These are phyloP conservation scores for Onychostoma macrolepis DNA, from an alignment of 2,113 vertebrate species.

Conservation along the genomic window DNA sequence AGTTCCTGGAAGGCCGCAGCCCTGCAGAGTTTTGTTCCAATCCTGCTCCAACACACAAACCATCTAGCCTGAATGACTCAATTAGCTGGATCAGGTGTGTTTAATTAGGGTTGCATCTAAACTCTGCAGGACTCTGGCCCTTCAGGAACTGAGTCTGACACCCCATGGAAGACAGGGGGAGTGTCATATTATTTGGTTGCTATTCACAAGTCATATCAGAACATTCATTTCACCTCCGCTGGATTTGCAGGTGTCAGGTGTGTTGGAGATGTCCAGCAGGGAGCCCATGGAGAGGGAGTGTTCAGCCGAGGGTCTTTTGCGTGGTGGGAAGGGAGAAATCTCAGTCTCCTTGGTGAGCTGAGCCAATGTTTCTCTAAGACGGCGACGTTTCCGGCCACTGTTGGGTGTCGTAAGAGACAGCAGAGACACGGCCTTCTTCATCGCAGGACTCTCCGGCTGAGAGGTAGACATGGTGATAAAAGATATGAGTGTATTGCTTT, in stretches of 20 bases:
- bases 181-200: background rate
- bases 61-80: too few species aligned
- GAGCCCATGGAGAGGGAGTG: constrained; percentile 92
- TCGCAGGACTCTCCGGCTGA: constrained; percentile 87
- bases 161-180: background rate
- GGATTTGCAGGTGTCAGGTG: constrained; percentile 84
- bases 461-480: background rate
- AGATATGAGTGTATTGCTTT: background rate
- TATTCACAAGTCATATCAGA: background rate
- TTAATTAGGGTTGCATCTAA: too few species aligned
- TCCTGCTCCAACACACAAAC: too few species aligned
- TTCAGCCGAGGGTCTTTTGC: constrained; percentile 92
- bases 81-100: too few species aligned
- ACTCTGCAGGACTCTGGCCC: too few species aligned
- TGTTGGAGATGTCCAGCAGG: constrained; percentile 95
- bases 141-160: too few species aligned
- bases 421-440: constrained; percentile 93
- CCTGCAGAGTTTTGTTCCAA: too few species aligned
- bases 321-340: constrained; percentile 90
- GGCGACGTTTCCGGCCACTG: constrained; percentile 91
- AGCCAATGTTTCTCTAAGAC: constrained; percentile 90
- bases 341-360: constrained; percentile 92
- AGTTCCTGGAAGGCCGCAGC: too few species aligned
- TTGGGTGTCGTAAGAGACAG: constrained; percentile 93
- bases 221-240: constrained; percentile 78